Base-by-base conservation (phyloP, 2,797 vertebrate genomes). In the Chloroceryle inda region DNA sequence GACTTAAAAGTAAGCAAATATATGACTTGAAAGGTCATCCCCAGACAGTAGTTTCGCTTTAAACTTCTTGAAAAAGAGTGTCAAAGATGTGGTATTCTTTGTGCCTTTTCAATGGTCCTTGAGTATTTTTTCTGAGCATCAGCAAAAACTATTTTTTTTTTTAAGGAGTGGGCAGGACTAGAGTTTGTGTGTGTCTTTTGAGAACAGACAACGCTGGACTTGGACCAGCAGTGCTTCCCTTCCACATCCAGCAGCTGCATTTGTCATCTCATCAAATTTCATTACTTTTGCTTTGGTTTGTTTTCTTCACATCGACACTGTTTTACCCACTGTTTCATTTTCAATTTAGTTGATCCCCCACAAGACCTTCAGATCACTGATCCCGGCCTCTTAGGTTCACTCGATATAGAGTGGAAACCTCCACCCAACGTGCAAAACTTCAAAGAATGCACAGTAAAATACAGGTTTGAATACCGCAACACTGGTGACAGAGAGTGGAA, bases 301-400 rank as follows among this genome's bases (percentile, higher is more conserved):
- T 29, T 37, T 42, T 37, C 35, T 23, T 44, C 22, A 10, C 40
- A 19, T 2, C 2, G 3, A 44, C 55, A 5, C 9, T 45, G 6
- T 9, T 83, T 81, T 6, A 27, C 15, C 42, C 45, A 19, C 42
- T 52, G 68, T 33, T 81, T 44, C 80, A 23, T 66, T 67, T 56
- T 21, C 8, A 22, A 56, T 89, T 78, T 33, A 98, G 98, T 98
- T 82, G 92, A 96, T 77, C 96, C 98, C 64, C 98, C 98, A 19
- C 88, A n/a, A 27, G 85, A 97, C 76, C 92, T 98, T 53, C 93
- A 49, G 67, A 97, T 98, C 74, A 92, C 92, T 4, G 98, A 98
- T 72, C 98, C 97, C 7, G 98, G 98, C 29, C 98, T 97, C 78
- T 84, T 98, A 73, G 98, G 98, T 13, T 71, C 96, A 33, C 96